A percentile compares a stretch with the other conserved stretches of the same genome.
Conservation (phyloP, 2,888 invertebrate species). For the Phengaris alcon region DNA sequence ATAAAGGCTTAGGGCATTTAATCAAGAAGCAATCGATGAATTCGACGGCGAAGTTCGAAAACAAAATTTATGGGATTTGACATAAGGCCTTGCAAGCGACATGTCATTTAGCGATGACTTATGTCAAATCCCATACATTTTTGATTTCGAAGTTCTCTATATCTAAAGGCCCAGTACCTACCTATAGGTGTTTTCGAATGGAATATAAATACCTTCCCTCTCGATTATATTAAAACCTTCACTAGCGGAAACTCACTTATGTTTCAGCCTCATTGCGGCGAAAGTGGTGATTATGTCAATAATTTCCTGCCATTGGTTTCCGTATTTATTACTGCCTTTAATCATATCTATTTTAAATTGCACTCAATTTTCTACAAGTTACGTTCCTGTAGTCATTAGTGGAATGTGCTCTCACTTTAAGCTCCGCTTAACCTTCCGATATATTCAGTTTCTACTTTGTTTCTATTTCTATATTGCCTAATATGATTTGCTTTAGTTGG, state of each 20-base stretch:
- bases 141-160: too few relatives aligned
- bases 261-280: slow-evolving; percentile 32
- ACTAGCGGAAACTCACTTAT: slow-evolving; percentile 37
- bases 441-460: background rate
- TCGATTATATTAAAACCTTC: slow-evolving; percentile 36
- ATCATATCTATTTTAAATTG: slow-evolving; percentile 24
- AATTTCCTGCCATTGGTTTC: slow-evolving; percentile 32
- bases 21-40: too few relatives aligned
- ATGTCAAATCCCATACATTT: too few relatives aligned
- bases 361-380: slow-evolving; percentile 3
- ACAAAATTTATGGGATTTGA: too few relatives aligned
- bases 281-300: slow-evolving; percentile 35
- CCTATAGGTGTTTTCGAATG: too few relatives aligned
- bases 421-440: background rate
- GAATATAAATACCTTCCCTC: slow-evolving; percentile 6
- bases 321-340: slow-evolving; percentile 13
- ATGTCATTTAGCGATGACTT: too few relatives aligned
- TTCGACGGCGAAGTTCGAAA: too few relatives aligned
- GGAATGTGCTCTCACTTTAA: background rate
- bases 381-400: slow-evolving; percentile 1
- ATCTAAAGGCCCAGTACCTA: too few relatives aligned
- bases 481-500: background rate
- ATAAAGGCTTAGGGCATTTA: too few relatives aligned
- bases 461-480: background rate
- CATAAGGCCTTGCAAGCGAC: too few relatives aligned